Evolutionary conservation across 2,113 vertebrate species (phyloP), one percentile per base, ranked within the genome.

Genomic region (Formicarius rufipectus): DNA sequence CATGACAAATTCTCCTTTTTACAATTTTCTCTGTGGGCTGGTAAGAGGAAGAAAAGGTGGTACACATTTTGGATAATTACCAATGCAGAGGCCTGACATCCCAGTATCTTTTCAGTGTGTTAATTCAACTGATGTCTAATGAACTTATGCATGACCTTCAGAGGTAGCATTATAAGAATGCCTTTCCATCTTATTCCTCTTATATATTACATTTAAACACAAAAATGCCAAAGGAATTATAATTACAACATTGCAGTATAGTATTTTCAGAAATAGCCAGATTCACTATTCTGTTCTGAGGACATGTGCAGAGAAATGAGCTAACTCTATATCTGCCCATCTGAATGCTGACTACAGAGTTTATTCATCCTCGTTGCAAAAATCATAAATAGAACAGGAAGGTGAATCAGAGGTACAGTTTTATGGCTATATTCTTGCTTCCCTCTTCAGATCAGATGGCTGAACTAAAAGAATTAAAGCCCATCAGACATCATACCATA

Each of bases 341-440:
- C 69, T 27, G 62, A 97, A 82, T 5, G 94, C 96, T 96, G 94
- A 95, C 95, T 95, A 27, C 1, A 1, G 83, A 71, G 53, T 95
- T 96, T 91, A 89, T 92, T 92, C 95, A 92, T 93, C 91, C 73
- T 52, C 5, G 78, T 69, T 95, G 92, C 96, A 97, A 71, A 96
- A 95, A 92, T 91, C 91, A 87, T 89, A 96, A 96, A 95, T 97
- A 96, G 96, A 89, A 94, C 94, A 95, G 95, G 96, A 97, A 97
- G 95, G 95, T 96, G 95, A 96, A 96, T 78, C 93, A 95, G 89
- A 96, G 95, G 82, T 95, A 93, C 30, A n/a, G 59, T 76, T 95
- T 87, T 89, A 91, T 10, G 49, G 75, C 84, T 95, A 83, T 85
- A 94, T 95, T 95, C 96, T 91, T 92, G 66, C 91, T 93, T 87